These are phyloP conservation scores for Octomys mimax DNA, from an alignment of 2,797 vertebrate species.

Conservation along the genomic window DNA sequence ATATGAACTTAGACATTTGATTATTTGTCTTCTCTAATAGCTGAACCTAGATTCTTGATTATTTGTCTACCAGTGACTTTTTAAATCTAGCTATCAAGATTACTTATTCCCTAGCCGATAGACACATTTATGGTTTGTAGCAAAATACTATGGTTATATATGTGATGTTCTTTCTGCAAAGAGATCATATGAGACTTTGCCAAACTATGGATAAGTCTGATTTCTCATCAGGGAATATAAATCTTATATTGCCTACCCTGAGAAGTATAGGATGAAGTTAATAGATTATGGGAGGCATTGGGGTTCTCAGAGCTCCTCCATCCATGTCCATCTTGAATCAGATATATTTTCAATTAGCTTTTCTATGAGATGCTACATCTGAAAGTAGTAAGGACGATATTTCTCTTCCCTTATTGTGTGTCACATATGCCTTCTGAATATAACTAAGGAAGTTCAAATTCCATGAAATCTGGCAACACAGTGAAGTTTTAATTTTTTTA, in stretches of 20 bases:
- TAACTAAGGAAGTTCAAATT: background rate
- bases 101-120: constrained; percentile 24
- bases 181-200: background rate
- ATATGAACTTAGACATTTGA: constrained; percentile 45
- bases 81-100: constrained; percentile 42
- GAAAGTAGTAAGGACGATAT: constrained; percentile 6
- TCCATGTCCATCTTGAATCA: background rate
- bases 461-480: background rate
- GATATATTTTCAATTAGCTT: background rate
- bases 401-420: background rate
- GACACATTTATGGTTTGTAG: constrained; percentile 21
- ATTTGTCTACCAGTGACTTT: constrained; percentile 55
- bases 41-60: constrained; percentile 48
- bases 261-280: constrained; percentile 23
- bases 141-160: constrained; percentile 51
- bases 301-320: constrained; percentile 9
- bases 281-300: background rate
- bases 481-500: background rate
- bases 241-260: background rate
- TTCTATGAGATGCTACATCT: constrained; percentile 2
- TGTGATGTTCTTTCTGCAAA: constrained; percentile 57
- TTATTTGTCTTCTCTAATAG: constrained; percentile 56
- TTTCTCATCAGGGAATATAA: constrained; percentile 20
- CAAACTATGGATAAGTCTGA: background rate
- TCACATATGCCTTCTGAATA: background rate